phyloP scores from a whole-genome alignment of 2,113 vertebrate genomes.

The Nesoenas mayeri region DNA sequence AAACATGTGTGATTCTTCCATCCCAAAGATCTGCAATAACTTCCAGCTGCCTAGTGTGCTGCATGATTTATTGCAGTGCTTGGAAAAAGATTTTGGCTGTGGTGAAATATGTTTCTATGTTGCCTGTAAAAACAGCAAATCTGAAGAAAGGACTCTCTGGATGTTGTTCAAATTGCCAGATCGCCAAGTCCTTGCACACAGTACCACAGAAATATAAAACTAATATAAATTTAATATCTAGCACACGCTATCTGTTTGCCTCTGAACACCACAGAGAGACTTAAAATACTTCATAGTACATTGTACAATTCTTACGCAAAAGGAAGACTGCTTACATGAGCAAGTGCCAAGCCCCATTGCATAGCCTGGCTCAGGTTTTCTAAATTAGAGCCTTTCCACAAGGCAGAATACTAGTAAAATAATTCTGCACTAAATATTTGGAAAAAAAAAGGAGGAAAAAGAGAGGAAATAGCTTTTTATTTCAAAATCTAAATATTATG shows the following conservation, averaged over 20 bases:
- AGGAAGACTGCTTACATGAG: not conserved
- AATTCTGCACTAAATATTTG: not conserved
- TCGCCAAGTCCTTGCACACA: not conserved
- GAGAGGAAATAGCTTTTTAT: not conserved
- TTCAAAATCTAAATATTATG: not conserved
- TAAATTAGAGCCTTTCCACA: constrained; percentile 5
- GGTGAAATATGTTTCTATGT: not conserved
- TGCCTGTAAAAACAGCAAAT: constrained; percentile 35
- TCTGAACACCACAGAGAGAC: not conserved
- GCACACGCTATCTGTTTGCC: not conserved
- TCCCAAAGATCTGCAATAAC: not conserved
- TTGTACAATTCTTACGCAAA: not conserved
- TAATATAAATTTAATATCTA: not conserved
- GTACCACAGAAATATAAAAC: not conserved
- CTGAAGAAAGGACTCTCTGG: constrained; percentile 5
- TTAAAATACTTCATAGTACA: not conserved
- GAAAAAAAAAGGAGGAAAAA: not conserved
- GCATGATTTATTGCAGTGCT: not conserved
- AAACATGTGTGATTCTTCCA: not conserved
- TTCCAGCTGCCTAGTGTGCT: constrained; percentile 31
- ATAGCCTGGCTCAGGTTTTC: not conserved
- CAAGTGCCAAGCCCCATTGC: not conserved
- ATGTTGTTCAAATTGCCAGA: not conserved
- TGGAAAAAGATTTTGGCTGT: constrained; percentile 41
- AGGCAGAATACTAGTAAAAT: not conserved